These are phyloP conservation scores for Paracentrotus lividus DNA, from an alignment of 53 echinoderm and acorn worm species.

Conservation along the genomic window DNA sequence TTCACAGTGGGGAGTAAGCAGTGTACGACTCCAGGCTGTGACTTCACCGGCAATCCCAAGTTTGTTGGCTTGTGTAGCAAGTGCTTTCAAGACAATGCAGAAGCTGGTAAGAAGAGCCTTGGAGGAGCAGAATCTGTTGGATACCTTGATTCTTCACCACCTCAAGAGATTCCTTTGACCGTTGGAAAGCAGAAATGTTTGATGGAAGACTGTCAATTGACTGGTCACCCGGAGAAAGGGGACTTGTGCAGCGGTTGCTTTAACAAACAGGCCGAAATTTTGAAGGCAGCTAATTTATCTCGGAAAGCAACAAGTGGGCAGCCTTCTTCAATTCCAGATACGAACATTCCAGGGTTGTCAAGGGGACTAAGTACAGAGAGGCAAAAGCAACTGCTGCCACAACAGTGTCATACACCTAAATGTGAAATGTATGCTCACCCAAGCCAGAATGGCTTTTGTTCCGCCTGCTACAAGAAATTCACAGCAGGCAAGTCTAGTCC, in stretches of 20 bases:
- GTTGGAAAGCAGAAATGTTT: constrained; percentile 87
- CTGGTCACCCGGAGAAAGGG: constrained; percentile 81
- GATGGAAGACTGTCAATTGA: constrained; percentile 85
- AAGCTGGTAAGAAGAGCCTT: too few species aligned
- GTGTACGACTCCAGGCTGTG: constrained; percentile 85
- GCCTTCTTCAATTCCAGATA: background rate
- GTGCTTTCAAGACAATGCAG: constrained; percentile 70
- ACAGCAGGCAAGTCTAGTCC: background rate
- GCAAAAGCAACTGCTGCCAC: constrained; percentile 15
- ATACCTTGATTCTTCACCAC: background rate
- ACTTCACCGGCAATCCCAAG: constrained; percentile 86
- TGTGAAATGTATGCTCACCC: constrained; percentile 61
- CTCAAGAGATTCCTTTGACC: background rate
- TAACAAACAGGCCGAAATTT: constrained; percentile 66
- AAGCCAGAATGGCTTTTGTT: constrained; percentile 44
- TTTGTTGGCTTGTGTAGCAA: constrained; percentile 78
- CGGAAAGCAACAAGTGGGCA: background rate
- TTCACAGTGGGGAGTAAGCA: constrained; percentile 80
- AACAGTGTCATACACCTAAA: constrained; percentile 53
- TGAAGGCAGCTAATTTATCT: constrained; percentile 38
- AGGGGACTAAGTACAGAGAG: constrained; percentile 19
- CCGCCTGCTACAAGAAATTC: constrained; percentile 46
- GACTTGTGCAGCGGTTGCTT: constrained; percentile 88
- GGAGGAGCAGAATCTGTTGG: background rate
- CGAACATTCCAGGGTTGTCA: background rate